Conservation (phyloP, 2,113 vertebrate genomes). For the human region GRCh38 chr1:107145001-107145500, state of each 20-base stretch:
- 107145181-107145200: neutral
- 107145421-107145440: neutral
- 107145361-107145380: neutral
- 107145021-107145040: neutral
- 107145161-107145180: neutral
- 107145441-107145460: slow-evolving; percentile 68
- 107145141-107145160: slow-evolving; percentile 18
- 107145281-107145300: neutral
- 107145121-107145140: neutral
- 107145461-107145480: slow-evolving; percentile 60
- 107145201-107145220: neutral
- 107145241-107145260: slow-evolving; percentile 43
- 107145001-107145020: neutral
- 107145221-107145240: neutral
- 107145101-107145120: neutral
- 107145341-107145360: slow-evolving; percentile 31
- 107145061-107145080: neutral
- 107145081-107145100: slow-evolving; percentile 31
- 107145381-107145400: neutral
- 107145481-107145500: slow-evolving; percentile 75
- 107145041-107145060: neutral
- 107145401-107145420: neutral
- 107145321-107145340: neutral
- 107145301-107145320: neutral
- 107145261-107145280: neutral